Evolutionary conservation across 2,113 vertebrate species (phyloP), one percentile per base, ranked within the genome.

Genomic region (Nesospiza acunhae): DNA sequence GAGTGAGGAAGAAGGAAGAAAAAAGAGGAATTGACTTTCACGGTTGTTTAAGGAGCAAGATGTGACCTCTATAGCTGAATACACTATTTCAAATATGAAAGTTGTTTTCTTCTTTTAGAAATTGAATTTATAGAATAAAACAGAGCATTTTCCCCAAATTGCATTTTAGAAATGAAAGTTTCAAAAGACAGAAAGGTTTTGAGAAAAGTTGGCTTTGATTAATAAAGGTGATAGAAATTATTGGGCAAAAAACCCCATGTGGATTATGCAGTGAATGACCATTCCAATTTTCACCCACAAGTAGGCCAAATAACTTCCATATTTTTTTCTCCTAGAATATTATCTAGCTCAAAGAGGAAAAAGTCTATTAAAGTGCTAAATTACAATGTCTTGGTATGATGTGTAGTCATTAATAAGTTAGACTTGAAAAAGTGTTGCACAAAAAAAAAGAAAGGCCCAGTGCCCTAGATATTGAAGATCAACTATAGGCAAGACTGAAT

Each of bases 381-480:
- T 83, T 88, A 14, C 18, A 69, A 31, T 52, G 17, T 77, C 75
- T 86, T 77, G 18, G 6, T 77, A 53, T 41, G 14, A 16, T 9
- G 3, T 46, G 55, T 33, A 66, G 18, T 39, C 87, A 95, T 92
- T 87, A 91, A 72, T 90, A 70, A 64, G 16, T 78, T 39, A 85
- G 11, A 62, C 31, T 84, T 77, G 55, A 78, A 82, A 81, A 88
- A 88, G 4, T 44, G 6, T 78, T 84, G 15, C 18, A 37, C 17
- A 46, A 28, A 69, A 44, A n/a, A 55, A 22, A 14, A 19, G 26
- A 70, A 70, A 53, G 59, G 9, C 17, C 60, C 35, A 63, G 44
- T 85, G 70, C 74, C 77, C 80, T 87, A 93, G 84, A 93, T 94
- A 84, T 49, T 59, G 63, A 83, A 95, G 74, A 96, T 73, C 72